These are phyloP conservation scores for Actinia tenebrosa DNA, from an alignment of 64 coral and sea anemone species.

Conservation along the genomic window DNA sequence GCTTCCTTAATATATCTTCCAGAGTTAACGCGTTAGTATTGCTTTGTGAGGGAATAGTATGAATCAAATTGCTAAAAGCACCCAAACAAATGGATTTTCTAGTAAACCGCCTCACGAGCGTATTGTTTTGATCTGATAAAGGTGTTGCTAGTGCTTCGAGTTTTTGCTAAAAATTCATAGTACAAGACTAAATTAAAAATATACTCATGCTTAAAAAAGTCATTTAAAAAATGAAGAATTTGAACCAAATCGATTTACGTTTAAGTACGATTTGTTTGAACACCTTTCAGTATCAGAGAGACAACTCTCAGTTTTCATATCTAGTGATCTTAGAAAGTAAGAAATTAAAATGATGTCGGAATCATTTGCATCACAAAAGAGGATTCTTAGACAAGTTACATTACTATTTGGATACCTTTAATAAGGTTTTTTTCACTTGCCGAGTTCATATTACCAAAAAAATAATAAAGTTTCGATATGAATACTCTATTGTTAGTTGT, in stretches of 20 bases:
- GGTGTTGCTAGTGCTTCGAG: background rate
- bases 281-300: background rate
- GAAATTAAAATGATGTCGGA: background rate
- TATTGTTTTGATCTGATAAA: background rate
- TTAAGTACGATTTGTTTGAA: background rate
- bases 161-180: background rate
- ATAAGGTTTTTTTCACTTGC: background rate
- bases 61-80: background rate
- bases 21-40: background rate
- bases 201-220: background rate
- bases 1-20: background rate
- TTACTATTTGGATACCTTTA: conserved; percentile 4
- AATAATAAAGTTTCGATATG: background rate
- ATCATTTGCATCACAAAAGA: background rate
- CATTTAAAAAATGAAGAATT: background rate
- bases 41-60: background rate
- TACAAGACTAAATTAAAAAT: too few species aligned
- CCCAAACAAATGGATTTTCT: background rate
- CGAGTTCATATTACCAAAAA: background rate
- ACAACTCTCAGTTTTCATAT: background rate
- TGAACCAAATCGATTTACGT: background rate
- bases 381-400: background rate
- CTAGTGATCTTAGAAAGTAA: background rate
- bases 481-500: background rate
- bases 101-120: background rate